Base-by-base conservation (phyloP, 2,113 vertebrate species). In the Clarias batrachus region DNA sequence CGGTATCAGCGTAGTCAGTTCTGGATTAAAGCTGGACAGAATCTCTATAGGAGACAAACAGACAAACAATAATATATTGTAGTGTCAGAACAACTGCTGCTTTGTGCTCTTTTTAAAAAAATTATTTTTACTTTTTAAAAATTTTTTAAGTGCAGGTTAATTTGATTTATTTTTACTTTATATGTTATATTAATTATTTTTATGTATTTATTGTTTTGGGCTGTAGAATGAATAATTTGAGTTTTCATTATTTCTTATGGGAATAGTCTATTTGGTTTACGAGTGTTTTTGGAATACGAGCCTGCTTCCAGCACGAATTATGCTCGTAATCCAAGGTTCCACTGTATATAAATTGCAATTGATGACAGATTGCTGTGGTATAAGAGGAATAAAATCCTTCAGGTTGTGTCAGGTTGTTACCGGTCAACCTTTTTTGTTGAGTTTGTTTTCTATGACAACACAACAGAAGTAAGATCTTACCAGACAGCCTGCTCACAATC, bases 11-110 rank as follows among this genome's bases (percentile, higher is more conserved):
- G 76, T 57, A 37, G 81, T 87, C 41, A 92, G 79, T 19, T 88
- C 86, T 30, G 94, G 90, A 86, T 94, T 95, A 87, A 94, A 94
- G 91, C 91, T 90, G 73, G 93, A 93, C 88, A 95, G 85, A 88
- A 94, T 41, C 86, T 94, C 94, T 95, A 30, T 83, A 30, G 82
- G 84, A 87, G 74, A 82, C 33, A 77, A 66, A 66, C 2, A 76
- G 1, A 41, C 41, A n/a, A n/a, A n/a, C n/a, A n/a, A n/a, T n/a
- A 63, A n/a, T 16, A 68, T 63, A 30, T 86, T 33, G 48, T 48
- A 68, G 74, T 68, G 66, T 70, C 30, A 21, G 4, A 71, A 37
- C 3, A 17, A 68, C 13, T 30, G 19, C 19, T 73, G 70, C 17
- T 71, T 70, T 63, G n/a, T 65, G 2, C 21, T 21, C 7, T 17